These are phyloP conservation scores for Trissolcus brochymenae DNA, from an alignment of 2,888 invertebrate species.

Conservation along the genomic window DNA sequence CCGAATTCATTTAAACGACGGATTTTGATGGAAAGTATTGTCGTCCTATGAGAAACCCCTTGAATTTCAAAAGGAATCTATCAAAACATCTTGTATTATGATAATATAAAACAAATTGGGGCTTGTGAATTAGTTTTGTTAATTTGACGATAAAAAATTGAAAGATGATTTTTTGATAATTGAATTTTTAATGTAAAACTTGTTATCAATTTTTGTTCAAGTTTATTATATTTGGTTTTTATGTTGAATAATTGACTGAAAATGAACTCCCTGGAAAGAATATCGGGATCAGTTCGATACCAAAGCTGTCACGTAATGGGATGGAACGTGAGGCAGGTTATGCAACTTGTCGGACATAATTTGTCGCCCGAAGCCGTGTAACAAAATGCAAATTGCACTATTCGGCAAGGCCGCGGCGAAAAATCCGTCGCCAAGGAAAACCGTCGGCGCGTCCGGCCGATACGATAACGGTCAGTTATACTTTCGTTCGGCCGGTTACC, in stretches of 20 bases:
- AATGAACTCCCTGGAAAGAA: too few relatives aligned
- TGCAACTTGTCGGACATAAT: conserved; percentile 66
- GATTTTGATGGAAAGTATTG: not conserved
- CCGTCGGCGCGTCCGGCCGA: conserved; percentile 8
- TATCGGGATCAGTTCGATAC: conserved; percentile 47
- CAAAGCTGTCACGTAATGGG: conserved; percentile 55
- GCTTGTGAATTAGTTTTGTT: too few relatives aligned
- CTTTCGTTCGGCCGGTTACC: conserved; percentile 66
- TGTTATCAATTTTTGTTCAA: too few relatives aligned
- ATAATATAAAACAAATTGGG: too few relatives aligned
- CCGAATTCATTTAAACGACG: conserved; percentile 28
- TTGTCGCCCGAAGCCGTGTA: conserved; percentile 61
- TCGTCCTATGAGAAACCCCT: too few relatives aligned
- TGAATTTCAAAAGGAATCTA: too few relatives aligned
- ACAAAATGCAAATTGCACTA: conserved; percentile 67
- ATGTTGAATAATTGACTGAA: too few relatives aligned
- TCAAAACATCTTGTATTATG: too few relatives aligned
- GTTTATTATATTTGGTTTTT: too few relatives aligned
- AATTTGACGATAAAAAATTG: too few relatives aligned
- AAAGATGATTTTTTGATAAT: too few relatives aligned
- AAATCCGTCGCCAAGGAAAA: conserved; percentile 19
- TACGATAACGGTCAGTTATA: conserved; percentile 58
- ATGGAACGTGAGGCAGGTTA: conserved; percentile 61
- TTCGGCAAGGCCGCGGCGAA: conserved; percentile 61
- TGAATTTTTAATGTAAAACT: too few relatives aligned